Conservation (phyloP, 1,140 invertebrate species). For the Bombus polaris region DNA sequence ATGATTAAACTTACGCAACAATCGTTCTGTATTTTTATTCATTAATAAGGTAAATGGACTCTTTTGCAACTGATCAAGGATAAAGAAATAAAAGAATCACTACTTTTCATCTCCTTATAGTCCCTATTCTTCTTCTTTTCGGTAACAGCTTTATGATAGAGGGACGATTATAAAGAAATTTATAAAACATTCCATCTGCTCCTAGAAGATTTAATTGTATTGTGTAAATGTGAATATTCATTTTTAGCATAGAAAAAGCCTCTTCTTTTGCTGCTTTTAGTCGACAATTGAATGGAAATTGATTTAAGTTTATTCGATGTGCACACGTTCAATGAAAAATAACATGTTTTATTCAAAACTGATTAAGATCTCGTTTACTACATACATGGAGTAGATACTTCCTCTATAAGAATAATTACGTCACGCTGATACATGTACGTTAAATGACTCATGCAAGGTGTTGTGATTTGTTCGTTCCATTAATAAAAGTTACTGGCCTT, state of each 20-base stretch:
- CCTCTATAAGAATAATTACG: background rate
- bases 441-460: background rate
- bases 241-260: background rate
- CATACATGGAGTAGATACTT: background rate
- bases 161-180: background rate
- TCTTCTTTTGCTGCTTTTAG: background rate
- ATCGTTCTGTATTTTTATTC: background rate
- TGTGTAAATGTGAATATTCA: background rate
- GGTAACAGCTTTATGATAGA: background rate
- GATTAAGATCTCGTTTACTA: background rate
- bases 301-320: background rate
- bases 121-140: too few species aligned
- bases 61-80: background rate
- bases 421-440: background rate
- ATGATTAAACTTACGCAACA: background rate
- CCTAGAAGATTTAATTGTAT: background rate
- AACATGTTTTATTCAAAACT: background rate
- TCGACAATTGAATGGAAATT: background rate
- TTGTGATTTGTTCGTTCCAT: background rate
- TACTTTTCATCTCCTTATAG: background rate
- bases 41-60: background rate
- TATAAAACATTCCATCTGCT: background rate
- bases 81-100: background rate
- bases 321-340: background rate
- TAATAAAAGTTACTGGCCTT: background rate